phyloP scores from a whole-genome alignment of 2,797 vertebrate species.

The Potorous gilbertii region DNA sequence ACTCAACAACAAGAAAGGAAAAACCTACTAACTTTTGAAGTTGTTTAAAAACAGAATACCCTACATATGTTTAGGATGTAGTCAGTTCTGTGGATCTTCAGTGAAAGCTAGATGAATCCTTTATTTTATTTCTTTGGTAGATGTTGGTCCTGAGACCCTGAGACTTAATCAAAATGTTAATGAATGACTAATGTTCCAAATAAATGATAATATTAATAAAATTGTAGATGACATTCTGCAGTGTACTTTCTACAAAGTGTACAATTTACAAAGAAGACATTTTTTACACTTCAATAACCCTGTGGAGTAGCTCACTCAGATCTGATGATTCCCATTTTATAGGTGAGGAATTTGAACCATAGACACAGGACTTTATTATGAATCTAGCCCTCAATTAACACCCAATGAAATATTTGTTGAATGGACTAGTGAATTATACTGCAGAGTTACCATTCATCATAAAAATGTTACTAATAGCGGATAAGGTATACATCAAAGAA shows the following conservation, averaged over 20 bases:
- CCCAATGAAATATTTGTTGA: background rate
- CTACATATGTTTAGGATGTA: background rate
- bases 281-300: background rate
- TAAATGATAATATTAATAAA: background rate
- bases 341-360: background rate
- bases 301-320: background rate
- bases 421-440: background rate
- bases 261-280: background rate
- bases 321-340: constrained; percentile 18
- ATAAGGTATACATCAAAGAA: background rate
- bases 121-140: background rate
- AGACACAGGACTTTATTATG: background rate
- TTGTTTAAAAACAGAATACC: background rate
- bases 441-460: background rate
- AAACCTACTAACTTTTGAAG: background rate
- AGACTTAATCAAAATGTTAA: background rate
- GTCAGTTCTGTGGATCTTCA: background rate
- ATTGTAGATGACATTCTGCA: constrained; percentile 9
- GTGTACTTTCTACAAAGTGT: background rate
- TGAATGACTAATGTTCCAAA: background rate
- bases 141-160: background rate
- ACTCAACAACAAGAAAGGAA: background rate
- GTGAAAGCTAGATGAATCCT: background rate
- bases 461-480: background rate
- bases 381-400: background rate